phyloP scores from a whole-genome alignment of 2,888 invertebrate genomes.

The Papilio demoleus region DNA sequence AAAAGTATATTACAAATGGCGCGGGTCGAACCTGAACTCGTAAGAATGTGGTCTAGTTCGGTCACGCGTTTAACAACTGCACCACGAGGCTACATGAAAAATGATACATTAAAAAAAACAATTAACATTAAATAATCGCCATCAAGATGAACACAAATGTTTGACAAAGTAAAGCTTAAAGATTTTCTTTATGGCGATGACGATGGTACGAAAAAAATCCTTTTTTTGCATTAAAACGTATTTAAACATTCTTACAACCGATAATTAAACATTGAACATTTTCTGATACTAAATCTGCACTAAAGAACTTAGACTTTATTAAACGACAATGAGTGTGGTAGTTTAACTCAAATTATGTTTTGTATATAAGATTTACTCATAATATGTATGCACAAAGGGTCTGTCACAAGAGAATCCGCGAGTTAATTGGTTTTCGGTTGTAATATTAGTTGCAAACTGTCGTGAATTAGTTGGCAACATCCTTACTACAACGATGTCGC shows the following conservation, averaged over 20 bases:
- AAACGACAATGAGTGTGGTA: too few relatives aligned
- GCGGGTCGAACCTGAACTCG: too few relatives aligned
- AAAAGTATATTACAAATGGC: too few relatives aligned
- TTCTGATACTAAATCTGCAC: too few relatives aligned
- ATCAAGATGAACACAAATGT: background rate
- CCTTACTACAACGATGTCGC: constrained; percentile 6
- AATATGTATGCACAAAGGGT: constrained; percentile 10
- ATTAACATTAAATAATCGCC: background rate
- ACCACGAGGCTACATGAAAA: too few relatives aligned
- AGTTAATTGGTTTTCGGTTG: constrained; percentile 38
- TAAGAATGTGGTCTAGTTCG: too few relatives aligned
- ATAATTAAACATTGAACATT: too few relatives aligned
- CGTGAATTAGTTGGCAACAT: constrained; percentile 32
- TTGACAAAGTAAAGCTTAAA: background rate
- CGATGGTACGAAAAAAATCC: background rate
- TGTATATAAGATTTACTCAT: background rate
- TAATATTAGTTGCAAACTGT: constrained; percentile 39
- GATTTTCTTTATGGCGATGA: background rate
- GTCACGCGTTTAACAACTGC: too few relatives aligned
- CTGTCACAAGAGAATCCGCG: constrained; percentile 14
- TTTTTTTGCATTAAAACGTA: background rate
- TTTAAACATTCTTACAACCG: too few relatives aligned
- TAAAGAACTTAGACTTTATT: too few relatives aligned
- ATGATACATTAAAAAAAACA: too few relatives aligned
- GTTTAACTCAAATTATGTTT: background rate